A percentile compares a stretch with the other conserved stretches of the same genome.
These are phyloP conservation scores for Zaprionus lineosus DNA, from an alignment of 2,888 invertebrate genomes.

Conservation along the genomic window DNA sequence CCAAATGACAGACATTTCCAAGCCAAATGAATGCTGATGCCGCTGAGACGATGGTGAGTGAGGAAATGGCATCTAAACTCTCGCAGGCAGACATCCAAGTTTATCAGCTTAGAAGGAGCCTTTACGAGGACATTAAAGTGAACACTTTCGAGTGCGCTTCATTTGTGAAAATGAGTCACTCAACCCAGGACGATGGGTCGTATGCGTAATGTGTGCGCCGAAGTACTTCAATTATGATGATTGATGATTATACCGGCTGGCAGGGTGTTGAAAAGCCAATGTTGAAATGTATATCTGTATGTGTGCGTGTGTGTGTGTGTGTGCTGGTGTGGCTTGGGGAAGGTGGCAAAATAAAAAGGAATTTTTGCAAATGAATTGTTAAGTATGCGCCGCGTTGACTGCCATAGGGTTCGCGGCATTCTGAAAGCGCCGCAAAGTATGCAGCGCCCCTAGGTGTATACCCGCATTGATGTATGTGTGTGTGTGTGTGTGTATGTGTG, in stretches of 20 bases:
- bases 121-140: conserved; percentile 66
- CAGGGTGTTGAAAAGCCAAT: conserved; percentile 20
- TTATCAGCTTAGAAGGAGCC: too few species aligned
- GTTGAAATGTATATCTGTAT: neutral
- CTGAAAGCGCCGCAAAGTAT: conserved; percentile 48
- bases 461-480: too few species aligned
- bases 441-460: conserved; percentile 21
- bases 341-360: conserved; percentile 67
- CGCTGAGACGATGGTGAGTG: too few species aligned
- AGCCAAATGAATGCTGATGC: conserved; percentile 37
- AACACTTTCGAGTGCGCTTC: conserved; percentile 38
- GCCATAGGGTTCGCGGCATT: conserved; percentile 44
- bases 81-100: too few species aligned
- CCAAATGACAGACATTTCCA: conserved; percentile 6
- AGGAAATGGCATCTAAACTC: neutral
- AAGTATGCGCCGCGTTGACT: conserved; percentile 60
- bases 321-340: conserved; percentile 42
- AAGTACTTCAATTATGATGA: conserved; percentile 73
- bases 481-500: too few species aligned
- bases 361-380: conserved; percentile 69
- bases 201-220: conserved; percentile 45
- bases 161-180: conserved; percentile 62
- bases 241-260: conserved; percentile 62
- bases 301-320: conserved; percentile 1
- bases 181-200: conserved; percentile 31